Evolutionary conservation across 30 jellyfish, hydroid and myxozoan species (phyloP).

Genomic region (Haliclystus octoradiatus): DNA sequence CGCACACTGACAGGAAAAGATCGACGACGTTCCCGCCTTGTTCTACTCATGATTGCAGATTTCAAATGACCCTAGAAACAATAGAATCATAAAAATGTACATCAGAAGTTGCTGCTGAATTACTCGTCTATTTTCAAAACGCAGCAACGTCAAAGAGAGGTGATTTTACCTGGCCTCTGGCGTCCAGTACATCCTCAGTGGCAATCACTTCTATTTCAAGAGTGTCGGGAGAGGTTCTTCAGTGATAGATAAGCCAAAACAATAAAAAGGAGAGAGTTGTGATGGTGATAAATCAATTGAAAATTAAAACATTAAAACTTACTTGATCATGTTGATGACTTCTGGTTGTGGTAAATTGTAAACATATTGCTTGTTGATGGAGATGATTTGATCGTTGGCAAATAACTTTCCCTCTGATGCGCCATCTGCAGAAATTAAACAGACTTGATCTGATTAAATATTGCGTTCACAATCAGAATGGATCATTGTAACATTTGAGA

Average conservation of each 20-base stretch:
- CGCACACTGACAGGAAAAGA: slow-evolving; percentile 60
- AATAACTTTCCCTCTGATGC: slow-evolving; percentile 57
- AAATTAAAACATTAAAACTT: neutral
- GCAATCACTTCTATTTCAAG: slow-evolving; percentile 56
- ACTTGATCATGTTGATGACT: slow-evolving; percentile 62
- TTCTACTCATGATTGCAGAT: slow-evolving; percentile 69
- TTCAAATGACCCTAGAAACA: slow-evolving; percentile 44
- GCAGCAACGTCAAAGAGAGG: too few relatives aligned
- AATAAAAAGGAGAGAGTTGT: neutral
- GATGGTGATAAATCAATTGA: slow-evolving; percentile 3
- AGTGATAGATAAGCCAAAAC: neutral
- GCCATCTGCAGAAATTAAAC: slow-evolving; percentile 37
- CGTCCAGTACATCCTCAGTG: slow-evolving; percentile 56
- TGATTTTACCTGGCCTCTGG: slow-evolving; percentile 43
- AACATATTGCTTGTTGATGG: slow-evolving; percentile 41
- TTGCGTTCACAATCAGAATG: too few relatives aligned
- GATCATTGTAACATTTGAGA: neutral
- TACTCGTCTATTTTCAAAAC: too few relatives aligned
- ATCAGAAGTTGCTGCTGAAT: neutral
- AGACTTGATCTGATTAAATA: too few relatives aligned
- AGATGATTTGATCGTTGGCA: slow-evolving; percentile 53
- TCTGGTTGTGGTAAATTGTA: slow-evolving; percentile 68
- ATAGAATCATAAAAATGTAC: neutral
- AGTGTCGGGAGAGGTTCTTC: slow-evolving; percentile 37
- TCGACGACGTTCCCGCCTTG: slow-evolving; percentile 54